phyloP scores from a whole-genome alignment of 2,797 vertebrate genomes.

The Pagetopsis macropterus region DNA sequence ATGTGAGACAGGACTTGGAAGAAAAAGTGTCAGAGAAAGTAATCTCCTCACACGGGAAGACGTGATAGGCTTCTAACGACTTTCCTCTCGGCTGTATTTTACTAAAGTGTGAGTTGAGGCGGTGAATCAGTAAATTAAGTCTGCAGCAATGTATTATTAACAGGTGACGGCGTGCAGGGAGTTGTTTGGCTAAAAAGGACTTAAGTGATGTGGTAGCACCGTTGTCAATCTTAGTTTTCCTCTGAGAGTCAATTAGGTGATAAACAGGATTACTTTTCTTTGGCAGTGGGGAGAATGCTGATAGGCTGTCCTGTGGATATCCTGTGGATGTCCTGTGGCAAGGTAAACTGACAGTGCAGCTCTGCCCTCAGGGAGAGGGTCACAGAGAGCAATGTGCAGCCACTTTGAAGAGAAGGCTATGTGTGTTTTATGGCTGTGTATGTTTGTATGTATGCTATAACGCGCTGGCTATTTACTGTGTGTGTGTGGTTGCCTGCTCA shows the following conservation, averaged over 20 bases:
- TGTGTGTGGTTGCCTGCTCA: conserved; percentile 27
- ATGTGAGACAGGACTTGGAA: conserved; percentile 48
- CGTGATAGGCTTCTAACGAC: conserved; percentile 59
- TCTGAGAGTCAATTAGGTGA: conserved; percentile 91
- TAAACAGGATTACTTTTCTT: conserved; percentile 85
- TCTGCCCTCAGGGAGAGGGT: conserved; percentile 77
- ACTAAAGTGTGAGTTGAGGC: conserved; percentile 58
- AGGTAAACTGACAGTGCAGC: conserved; percentile 83
- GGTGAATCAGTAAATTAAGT: conserved; percentile 76
- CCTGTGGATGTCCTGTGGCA: conserved; percentile 87
- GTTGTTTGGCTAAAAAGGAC: conserved; percentile 79
- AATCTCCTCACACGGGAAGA: conserved; percentile 60
- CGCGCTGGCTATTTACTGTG: conserved; percentile 11
- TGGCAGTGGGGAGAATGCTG: conserved; percentile 79
- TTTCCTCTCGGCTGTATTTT: conserved; percentile 56
- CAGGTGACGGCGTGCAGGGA: conserved; percentile 69
- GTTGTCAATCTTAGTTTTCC: conserved; percentile 83
- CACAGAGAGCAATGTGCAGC: conserved; percentile 72
- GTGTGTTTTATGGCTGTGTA: conserved; percentile 51
- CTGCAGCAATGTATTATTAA: conserved; percentile 82
- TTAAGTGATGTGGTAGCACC: conserved; percentile 80
- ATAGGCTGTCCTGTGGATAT: conserved; percentile 67
- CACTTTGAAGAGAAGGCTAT: conserved; percentile 61
- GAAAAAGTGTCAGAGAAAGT: conserved; percentile 56
- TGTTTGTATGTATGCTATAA: conserved; percentile 3